Percentiles rank a stretch among this genome's conserved stretches.
Conservation (phyloP, 2,113 vertebrate genomes). For the Urocolius indicus region DNA sequence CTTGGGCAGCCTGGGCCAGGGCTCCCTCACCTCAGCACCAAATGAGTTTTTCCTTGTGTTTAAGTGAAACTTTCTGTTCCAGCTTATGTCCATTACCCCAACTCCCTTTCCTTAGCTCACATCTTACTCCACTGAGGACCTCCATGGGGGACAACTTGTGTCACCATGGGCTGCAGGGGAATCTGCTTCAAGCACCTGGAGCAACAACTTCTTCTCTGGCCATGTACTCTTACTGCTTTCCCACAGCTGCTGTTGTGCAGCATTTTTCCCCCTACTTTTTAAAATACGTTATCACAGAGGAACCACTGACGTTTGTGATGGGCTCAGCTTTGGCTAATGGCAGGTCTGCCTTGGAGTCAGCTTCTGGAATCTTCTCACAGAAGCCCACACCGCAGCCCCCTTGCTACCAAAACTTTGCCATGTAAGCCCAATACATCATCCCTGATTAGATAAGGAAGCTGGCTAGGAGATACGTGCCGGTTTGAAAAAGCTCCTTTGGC, state of each 20-base stretch:
- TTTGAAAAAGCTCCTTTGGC: background rate
- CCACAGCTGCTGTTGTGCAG: background rate
- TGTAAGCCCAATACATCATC: background rate
- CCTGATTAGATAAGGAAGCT: background rate
- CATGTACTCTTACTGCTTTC: background rate
- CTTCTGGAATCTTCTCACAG: background rate
- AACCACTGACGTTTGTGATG: accelerated
- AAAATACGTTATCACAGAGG: too few relatives aligned
- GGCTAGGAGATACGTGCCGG: accelerated
- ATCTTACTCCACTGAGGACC: background rate
- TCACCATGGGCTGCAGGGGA: background rate
- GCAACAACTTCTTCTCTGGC: background rate
- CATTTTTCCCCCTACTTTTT: background rate
- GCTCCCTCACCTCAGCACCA: too few relatives aligned
- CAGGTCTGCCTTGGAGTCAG: accelerated
- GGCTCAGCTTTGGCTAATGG: accelerated
- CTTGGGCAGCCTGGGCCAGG: too few relatives aligned
- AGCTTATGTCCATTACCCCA: too few relatives aligned
- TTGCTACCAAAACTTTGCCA: background rate
- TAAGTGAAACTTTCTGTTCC: too few relatives aligned
- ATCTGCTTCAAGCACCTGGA: background rate
- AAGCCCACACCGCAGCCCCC: background rate
- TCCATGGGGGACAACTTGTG: accelerated
- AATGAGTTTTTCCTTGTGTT: too few relatives aligned
- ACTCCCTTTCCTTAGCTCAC: background rate